A percentile compares a stretch with the other conserved stretches of the same genome.
phyloP scores from a whole-genome alignment of 2,888 invertebrate genomes.

The Thalpophila matura region DNA sequence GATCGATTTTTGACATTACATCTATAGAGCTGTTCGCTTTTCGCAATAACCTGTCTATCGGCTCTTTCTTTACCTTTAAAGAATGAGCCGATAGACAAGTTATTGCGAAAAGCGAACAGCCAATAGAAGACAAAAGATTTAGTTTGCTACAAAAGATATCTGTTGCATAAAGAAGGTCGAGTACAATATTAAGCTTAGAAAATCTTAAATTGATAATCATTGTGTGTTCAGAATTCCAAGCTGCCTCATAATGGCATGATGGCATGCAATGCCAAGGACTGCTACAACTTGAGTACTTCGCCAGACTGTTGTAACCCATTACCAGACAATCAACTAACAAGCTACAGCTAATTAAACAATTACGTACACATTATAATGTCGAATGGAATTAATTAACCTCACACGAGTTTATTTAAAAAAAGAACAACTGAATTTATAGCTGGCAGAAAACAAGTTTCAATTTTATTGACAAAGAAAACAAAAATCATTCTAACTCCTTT shows the following conservation, averaged over 20 bases:
- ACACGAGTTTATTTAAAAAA: slow-evolving; percentile 8
- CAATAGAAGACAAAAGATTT: no score
- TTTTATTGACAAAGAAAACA: no score
- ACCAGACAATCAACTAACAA: slow-evolving; percentile 38
- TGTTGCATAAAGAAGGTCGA: slow-evolving; percentile 23
- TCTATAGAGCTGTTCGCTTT: no score
- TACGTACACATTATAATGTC: slow-evolving; percentile 39
- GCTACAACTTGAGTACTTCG: slow-evolving; percentile 10
- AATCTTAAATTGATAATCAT: slow-evolving; percentile 13
- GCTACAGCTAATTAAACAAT: slow-evolving; percentile 50
- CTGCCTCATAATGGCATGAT: slow-evolving; percentile 45
- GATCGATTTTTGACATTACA: no score
- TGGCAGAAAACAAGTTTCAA: slow-evolving; percentile 11
- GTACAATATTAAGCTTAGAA: slow-evolving; percentile 1
- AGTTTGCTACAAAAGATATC: not conserved
- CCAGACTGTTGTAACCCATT: slow-evolving; percentile 32
- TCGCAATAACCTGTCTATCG: no score
- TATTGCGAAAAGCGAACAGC: no score
- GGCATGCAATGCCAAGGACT: slow-evolving; percentile 62
- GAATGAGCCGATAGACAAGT: no score
- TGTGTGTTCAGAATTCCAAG: slow-evolving; percentile 31
- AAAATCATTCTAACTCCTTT: not conserved
- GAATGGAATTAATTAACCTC: slow-evolving; percentile 25
- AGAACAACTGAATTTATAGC: not conserved
- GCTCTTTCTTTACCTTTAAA: no score